Conservation (phyloP, 1,140 invertebrate genomes). For the Drosophila bocki region DNA sequence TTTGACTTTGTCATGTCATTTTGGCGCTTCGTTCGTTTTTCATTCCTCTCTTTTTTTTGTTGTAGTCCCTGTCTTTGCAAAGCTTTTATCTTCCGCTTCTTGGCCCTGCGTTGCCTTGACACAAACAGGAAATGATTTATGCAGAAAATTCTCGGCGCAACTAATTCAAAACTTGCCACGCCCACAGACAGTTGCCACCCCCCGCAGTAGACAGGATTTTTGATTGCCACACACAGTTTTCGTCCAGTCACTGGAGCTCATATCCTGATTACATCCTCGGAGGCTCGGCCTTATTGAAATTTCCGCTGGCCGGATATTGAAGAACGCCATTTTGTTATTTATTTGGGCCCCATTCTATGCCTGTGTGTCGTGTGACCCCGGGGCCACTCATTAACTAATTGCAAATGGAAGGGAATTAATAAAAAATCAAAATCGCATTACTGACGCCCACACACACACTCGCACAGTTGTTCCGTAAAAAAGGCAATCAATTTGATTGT, state of each 20-base stretch:
- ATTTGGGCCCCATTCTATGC: constrained; percentile 8
- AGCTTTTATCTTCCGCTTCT: constrained; percentile 67
- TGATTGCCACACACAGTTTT: constrained; percentile 57
- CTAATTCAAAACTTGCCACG: constrained; percentile 73
- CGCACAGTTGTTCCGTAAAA: constrained; percentile 10
- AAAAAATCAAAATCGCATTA: constrained; percentile 77
- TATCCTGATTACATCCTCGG: constrained; percentile 52
- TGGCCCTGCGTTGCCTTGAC: constrained; percentile 34
- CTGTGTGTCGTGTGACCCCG: constrained; percentile 3
- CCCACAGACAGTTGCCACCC: constrained; percentile 7
- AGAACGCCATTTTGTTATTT: constrained; percentile 62
- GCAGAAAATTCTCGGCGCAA: constrained; percentile 68
- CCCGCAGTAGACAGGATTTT: constrained; percentile 21
- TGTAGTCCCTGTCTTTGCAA: constrained; percentile 37
- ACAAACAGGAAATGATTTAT: constrained; percentile 82
- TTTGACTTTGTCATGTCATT: constrained; percentile 60
- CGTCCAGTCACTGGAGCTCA: constrained; percentile 70
- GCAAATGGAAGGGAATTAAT: constrained; percentile 48
- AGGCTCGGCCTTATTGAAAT: constrained; percentile 59
- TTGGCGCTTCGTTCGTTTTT: constrained; percentile 40
- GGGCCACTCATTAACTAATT: constrained; percentile 69
- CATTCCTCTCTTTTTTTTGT: constrained; percentile 22
- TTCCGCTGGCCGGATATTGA: constrained; percentile 71
- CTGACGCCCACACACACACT: neutral
- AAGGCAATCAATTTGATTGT: constrained; percentile 80